These are phyloP conservation scores for Leptopilina syphax DNA, from an alignment of 2,888 invertebrate species.

Conservation along the genomic window DNA sequence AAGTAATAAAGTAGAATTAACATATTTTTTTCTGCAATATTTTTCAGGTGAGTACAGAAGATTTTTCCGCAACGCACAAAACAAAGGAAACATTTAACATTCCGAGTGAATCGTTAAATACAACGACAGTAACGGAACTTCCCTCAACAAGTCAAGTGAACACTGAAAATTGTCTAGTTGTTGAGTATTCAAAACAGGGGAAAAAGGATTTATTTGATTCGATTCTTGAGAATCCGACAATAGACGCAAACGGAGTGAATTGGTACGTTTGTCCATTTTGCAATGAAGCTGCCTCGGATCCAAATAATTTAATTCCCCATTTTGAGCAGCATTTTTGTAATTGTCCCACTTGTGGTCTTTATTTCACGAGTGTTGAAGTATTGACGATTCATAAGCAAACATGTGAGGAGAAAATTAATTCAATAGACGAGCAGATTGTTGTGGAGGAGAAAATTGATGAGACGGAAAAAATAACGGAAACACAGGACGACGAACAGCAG, in stretches of 20 bases:
- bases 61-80: slow-evolving; percentile 58
- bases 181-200: slow-evolving; percentile 70
- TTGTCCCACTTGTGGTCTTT: slow-evolving; percentile 74
- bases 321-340: slow-evolving; percentile 72
- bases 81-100: slow-evolving; percentile 43
- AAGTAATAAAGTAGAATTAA: too few species aligned
- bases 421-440: slow-evolving; percentile 37
- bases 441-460: slow-evolving; percentile 41
- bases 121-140: slow-evolving; percentile 57
- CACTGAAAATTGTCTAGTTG: slow-evolving; percentile 63
- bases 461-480: slow-evolving; percentile 45
- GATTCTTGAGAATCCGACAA: slow-evolving; percentile 68
- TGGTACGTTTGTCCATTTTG: slow-evolving; percentile 75
- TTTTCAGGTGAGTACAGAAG: slow-evolving; percentile 61
- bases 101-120: slow-evolving; percentile 63
- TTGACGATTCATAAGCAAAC: slow-evolving; percentile 71
- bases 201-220: slow-evolving; percentile 68
- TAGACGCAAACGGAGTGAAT: slow-evolving; percentile 69
- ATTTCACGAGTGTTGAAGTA: slow-evolving; percentile 77
- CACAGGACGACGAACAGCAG: slow-evolving; percentile 59
- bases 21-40: neutral
- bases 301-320: slow-evolving; percentile 66
- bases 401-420: slow-evolving; percentile 59
- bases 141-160: slow-evolving; percentile 68
- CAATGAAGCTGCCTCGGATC: slow-evolving; percentile 71